Evolutionary conservation across 2,888 invertebrate genomes (phyloP), one percentile per base, ranked within the genome.

Genomic region (Dyspetes luteomarginatus): DNA sequence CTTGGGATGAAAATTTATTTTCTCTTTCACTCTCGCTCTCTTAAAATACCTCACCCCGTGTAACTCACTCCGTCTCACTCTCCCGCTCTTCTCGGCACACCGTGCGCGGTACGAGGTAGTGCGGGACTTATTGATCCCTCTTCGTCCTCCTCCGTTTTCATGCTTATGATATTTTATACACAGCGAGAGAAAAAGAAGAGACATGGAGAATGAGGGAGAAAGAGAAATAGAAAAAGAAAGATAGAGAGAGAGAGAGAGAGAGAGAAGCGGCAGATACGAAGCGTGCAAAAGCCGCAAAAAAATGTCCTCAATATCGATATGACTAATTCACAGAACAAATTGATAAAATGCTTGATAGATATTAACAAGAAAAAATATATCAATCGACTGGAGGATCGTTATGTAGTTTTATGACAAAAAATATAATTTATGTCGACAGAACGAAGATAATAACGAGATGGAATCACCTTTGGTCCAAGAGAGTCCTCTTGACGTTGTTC

Each of bases 111-210:
- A 78, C 78, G 78, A 82, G 65, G 58, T 67, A 79, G 85, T 86
- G 88, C 87, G 86, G 87, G 89, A 89, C 90, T 91, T 91, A 91
- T 91, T 90, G 91, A 91, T 91, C 90, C 88, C 88, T 84, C 81
- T 65, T 36, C 72, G 78, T 74, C 52, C 78, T 64, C 67, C 74
- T 69, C 56, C 71, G 64, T 72, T 30, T 60, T 62, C 76, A 64
- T 78, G 73, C 81, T 81, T 83, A 82, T 81, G 80, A 83, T 84
- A 84, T 83, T 82, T 82, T 82, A 71, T 68, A 80, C 83, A 82
- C 78, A 80, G 74, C 77, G 60, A 79, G 65, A 83, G 80, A 82
- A 45, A 62, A 41, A 55, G n/a, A n/a, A n/a, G 65, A 68, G 60
- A 58, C 43, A 15, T 45, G 67, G 69, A 30, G 36, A 15, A 24